Base-by-base conservation (phyloP, 2,113 vertebrate genomes). In the Pagrus major region DNA sequence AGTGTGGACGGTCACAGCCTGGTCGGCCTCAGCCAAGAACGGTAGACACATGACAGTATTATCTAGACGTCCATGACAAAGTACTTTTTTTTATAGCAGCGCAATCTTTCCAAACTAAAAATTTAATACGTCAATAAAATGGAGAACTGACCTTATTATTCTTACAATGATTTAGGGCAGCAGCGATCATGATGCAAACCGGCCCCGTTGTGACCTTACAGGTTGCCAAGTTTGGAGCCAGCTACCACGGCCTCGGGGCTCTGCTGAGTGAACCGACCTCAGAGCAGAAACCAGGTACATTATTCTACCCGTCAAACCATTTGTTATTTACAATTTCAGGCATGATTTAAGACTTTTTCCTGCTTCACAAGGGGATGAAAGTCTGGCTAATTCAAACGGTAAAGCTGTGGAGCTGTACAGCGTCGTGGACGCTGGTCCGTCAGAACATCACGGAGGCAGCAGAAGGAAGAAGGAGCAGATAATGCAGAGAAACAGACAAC, bases 11-110 rank as follows among this genome's bases (percentile, higher is more conserved):
- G 97, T 31, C 95, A 94, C 27, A 98, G 96, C 70, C 93, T 99
- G 76, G 93, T 98, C 29, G 97, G 96, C 27, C 93, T 98, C 67
- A 96, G 95, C 78, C 97, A 99, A 86, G 98, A 99, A 90, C 97
- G 97, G 98, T 98, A 95, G 52, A 16, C 16, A 21, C 33, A 23
- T n/a, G 21, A 51, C n/a, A n/a, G n/a, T n/a, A n/a, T n/a, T n/a
- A n/a, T n/a, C n/a, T n/a, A n/a, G n/a, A n/a, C n/a, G n/a, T n/a
- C n/a, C n/a, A n/a, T n/a, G n/a, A n/a, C n/a, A n/a, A n/a, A n/a
- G n/a, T n/a, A n/a, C n/a, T n/a, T n/a, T n/a, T n/a, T n/a, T n/a
- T n/a, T n/a, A n/a, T n/a, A n/a, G n/a, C n/a, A n/a, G n/a, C n/a
- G n/a, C n/a, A n/a, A n/a, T n/a, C n/a, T n/a, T n/a, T n/a, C n/a